Evolutionary conservation across 2,797 vertebrate species (phyloP).

Genomic region (Petrocephalus schoutedeni): DNA sequence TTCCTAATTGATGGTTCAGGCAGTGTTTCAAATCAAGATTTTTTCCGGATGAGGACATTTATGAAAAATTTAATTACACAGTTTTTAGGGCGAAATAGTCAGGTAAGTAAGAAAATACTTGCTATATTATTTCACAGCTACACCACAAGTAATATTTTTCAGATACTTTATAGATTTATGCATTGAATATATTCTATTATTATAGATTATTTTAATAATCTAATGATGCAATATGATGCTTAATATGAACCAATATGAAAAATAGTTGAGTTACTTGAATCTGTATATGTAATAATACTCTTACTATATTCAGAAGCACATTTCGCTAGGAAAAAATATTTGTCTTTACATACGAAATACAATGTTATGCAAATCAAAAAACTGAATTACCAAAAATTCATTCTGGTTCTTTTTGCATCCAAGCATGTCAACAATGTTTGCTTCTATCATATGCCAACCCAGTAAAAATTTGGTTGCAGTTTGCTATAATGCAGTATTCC

Average conservation of each 20-base stretch:
- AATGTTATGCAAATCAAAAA: neutral
- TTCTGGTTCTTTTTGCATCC: neutral
- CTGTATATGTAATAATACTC: neutral
- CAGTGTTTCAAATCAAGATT: neutral
- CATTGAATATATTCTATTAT: neutral
- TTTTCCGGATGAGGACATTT: neutral
- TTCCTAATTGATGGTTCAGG: constrained; percentile 28
- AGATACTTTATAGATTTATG: neutral
- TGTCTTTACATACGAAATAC: neutral
- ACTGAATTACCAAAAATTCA: neutral
- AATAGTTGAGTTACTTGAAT: neutral
- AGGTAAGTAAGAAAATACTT: neutral
- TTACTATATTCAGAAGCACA: neutral
- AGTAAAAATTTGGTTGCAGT: constrained; percentile 14
- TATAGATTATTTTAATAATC: no score
- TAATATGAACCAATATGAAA: neutral
- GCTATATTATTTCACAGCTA: neutral
- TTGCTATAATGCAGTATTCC: constrained; percentile 26
- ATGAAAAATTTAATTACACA: neutral
- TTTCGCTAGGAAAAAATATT: neutral
- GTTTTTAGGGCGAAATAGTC: constrained; percentile 1
- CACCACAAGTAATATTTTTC: neutral
- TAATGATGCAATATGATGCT: neutral
- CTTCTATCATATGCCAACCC: neutral
- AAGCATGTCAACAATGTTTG: neutral